A percentile compares a stretch with the other conserved stretches of the same genome.
These are phyloP conservation scores for Calameuta filiformis DNA, from an alignment of 2,888 invertebrate species.

Conservation along the genomic window DNA sequence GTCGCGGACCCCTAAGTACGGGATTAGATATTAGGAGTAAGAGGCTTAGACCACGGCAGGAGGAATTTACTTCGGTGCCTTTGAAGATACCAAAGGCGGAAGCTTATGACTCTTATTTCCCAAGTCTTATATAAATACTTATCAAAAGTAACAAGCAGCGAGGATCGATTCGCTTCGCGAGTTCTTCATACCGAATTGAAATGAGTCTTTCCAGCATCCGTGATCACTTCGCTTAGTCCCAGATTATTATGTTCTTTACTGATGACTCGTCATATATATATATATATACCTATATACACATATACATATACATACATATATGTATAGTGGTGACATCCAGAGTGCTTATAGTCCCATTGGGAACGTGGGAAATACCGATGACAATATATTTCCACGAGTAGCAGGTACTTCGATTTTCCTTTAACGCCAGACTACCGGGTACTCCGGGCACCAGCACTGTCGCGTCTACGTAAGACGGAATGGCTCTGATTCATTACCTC, in stretches of 20 bases:
- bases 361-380: neutral
- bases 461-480: neutral
- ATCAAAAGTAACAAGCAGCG: neutral
- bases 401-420: neutral
- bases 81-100: slow-evolving; percentile 5
- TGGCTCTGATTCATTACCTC: neutral
- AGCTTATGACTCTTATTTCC: slow-evolving; percentile 22
- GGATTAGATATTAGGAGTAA: slow-evolving; percentile 47
- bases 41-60: slow-evolving; percentile 18
- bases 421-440: neutral
- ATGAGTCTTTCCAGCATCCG: neutral
- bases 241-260: neutral
- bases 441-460: neutral
- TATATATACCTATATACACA: too few species aligned
- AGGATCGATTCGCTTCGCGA: neutral
- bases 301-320: too few species aligned
- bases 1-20: slow-evolving; percentile 45
- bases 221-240: neutral
- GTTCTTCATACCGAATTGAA: neutral
- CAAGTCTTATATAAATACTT: slow-evolving; percentile 19
- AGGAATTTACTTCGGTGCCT: slow-evolving; percentile 17
- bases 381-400: neutral
- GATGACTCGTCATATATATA: neutral
- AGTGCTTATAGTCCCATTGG: neutral
- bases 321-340: neutral